Percentiles rank a stretch among this genome's conserved stretches.
These are phyloP conservation scores for Operophtera brumata DNA, from an alignment of 2,888 invertebrate genomes.

Conservation along the genomic window DNA sequence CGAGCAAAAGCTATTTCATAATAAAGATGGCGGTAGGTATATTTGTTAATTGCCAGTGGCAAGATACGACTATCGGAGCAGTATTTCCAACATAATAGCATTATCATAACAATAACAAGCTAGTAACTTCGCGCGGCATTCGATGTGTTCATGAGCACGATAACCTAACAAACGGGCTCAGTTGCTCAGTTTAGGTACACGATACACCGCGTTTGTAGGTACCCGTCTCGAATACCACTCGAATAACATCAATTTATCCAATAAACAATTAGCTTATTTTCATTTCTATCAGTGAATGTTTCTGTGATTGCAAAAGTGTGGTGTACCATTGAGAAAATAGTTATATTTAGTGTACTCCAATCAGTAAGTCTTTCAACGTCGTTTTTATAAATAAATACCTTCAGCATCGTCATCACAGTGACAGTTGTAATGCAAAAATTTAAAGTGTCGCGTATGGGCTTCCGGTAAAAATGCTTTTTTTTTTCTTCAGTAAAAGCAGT, in stretches of 20 bases:
- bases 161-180: conserved; percentile 48
- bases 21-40: conserved; percentile 61
- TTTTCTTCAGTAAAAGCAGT: too few species aligned
- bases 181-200: conserved; percentile 41
- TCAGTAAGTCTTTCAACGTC: not conserved
- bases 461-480: too few species aligned
- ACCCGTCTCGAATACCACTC: conserved; percentile 2
- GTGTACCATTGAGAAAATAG: not conserved
- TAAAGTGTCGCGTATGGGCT: too few species aligned
- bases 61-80: conserved; percentile 72
- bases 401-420: too few species aligned
- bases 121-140: conserved; percentile 61
- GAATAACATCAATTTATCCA: not conserved
- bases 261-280: not conserved
- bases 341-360: not conserved
- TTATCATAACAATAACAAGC: conserved; percentile 79
- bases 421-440: too few species aligned
- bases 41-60: conserved; percentile 75
- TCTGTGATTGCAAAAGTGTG: conserved; percentile 1
- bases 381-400: too few species aligned
- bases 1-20: conserved; percentile 36
- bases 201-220: conserved; percentile 20
- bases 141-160: conserved; percentile 55
- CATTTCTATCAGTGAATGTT: conserved; percentile 6
- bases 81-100: conserved; percentile 77